A percentile compares a stretch with the other conserved stretches of the same genome.
Evolutionary conservation across 2,797 vertebrate species (phyloP).

Genomic region (Simalia tracyae): DNA sequence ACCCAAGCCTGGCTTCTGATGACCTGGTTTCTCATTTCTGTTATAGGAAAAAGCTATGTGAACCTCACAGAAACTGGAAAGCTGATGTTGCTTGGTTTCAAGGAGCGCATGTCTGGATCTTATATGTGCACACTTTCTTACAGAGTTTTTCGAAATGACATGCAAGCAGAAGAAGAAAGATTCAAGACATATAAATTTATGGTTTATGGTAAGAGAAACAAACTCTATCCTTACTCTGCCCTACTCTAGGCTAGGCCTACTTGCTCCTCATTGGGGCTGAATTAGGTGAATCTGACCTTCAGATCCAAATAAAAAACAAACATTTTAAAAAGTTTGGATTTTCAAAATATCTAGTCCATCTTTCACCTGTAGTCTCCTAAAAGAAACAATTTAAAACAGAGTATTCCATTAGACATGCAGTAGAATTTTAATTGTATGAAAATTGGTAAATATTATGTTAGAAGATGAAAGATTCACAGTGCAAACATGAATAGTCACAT

Average conservation of each 20-base stretch:
- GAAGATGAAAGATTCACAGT: not conserved
- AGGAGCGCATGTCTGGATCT: slow-evolving; percentile 70
- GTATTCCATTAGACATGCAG: not conserved
- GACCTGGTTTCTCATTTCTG: slow-evolving; percentile 54
- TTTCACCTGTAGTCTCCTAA: not conserved
- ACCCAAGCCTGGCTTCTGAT: not conserved
- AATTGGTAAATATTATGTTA: not conserved
- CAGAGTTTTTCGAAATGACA: slow-evolving; percentile 62
- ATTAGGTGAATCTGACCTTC: not conserved
- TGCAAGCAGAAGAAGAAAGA: slow-evolving; percentile 60
- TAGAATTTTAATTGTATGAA: not conserved
- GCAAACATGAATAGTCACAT: not conserved
- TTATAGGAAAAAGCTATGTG: slow-evolving; percentile 58
- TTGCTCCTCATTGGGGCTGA: not conserved
- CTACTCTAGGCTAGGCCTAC: not conserved
- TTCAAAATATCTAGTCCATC: not conserved
- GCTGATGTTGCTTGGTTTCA: slow-evolving; percentile 68
- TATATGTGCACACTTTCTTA: slow-evolving; percentile 74
- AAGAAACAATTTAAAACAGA: not conserved
- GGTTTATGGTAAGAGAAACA: slow-evolving; percentile 69
- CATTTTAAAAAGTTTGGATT: not conserved
- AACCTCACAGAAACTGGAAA: slow-evolving; percentile 70
- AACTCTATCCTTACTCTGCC: not conserved
- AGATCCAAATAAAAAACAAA: not conserved
- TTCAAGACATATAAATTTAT: slow-evolving; percentile 67